Conservation (phyloP, 2,113 vertebrate species). For the Osmerus mordax region DNA sequence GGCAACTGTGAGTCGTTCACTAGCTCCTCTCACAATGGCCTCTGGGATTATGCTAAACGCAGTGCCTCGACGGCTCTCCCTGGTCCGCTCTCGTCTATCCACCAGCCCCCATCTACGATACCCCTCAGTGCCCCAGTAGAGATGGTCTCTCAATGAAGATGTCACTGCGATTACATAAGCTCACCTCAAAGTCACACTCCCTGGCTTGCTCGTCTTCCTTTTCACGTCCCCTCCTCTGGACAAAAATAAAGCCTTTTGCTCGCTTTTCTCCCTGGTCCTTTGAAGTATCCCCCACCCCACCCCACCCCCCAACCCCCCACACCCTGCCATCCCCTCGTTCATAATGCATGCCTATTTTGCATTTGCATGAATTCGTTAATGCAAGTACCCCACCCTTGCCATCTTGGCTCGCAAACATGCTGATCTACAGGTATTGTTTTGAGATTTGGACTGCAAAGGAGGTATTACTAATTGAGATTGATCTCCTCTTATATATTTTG, state of each 20-base stretch:
- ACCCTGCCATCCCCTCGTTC: slow-evolving; percentile 46
- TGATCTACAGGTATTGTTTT: too few species aligned
- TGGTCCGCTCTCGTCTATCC: slow-evolving; percentile 41
- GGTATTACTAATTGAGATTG: too few species aligned
- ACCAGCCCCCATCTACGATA: slow-evolving; percentile 60
- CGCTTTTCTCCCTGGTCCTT: slow-evolving; percentile 38
- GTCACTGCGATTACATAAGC: slow-evolving; percentile 68
- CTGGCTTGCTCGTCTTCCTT: slow-evolving; percentile 51
- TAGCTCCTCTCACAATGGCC: slow-evolving; percentile 89
- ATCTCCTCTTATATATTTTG: too few species aligned
- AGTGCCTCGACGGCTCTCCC: slow-evolving; percentile 76
- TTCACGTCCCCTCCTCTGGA: slow-evolving; percentile 4
- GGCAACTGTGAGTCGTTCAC: slow-evolving; percentile 96
- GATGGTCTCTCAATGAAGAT: slow-evolving; percentile 67
- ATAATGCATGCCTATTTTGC: slow-evolving; percentile 62
- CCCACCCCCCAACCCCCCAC: slow-evolving; percentile 28
- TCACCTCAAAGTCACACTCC: slow-evolving; percentile 52
- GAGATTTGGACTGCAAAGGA: too few species aligned
- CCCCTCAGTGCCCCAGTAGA: slow-evolving; percentile 55
- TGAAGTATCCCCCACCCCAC: slow-evolving; percentile 63
- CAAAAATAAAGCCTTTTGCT: not conserved
- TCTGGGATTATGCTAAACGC: slow-evolving; percentile 97
- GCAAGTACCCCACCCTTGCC: slow-evolving; percentile 68
- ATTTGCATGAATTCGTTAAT: slow-evolving; percentile 68
- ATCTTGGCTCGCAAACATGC: slow-evolving; percentile 62